These are phyloP conservation scores for Buphagus erythrorhynchus DNA, from an alignment of 2,797 vertebrate species.

Conservation along the genomic window DNA sequence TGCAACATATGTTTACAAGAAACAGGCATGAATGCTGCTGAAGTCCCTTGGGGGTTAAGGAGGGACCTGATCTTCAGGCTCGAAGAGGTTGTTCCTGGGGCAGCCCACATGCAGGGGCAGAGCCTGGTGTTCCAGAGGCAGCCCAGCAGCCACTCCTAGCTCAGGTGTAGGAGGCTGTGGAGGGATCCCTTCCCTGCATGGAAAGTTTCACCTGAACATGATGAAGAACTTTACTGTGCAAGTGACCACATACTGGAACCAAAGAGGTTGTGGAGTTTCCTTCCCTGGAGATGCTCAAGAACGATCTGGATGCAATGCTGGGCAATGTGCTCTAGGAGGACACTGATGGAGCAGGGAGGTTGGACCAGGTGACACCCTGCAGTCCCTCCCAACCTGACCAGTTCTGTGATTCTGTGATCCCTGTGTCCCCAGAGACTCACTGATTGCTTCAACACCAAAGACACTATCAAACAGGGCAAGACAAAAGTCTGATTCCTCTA, in stretches of 20 bases:
- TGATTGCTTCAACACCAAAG: not conserved
- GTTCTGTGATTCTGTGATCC: not conserved
- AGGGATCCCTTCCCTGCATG: not conserved
- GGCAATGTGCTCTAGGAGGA: not conserved
- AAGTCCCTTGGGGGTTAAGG: not conserved
- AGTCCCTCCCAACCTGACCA: not conserved
- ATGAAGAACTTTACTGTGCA: not conserved
- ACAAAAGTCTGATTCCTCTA: not conserved
- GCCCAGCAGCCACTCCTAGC: not conserved
- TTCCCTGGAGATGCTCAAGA: not conserved
- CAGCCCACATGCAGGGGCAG: not conserved
- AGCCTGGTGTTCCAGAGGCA: not conserved
- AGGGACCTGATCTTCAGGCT: not conserved
- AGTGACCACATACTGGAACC: not conserved
- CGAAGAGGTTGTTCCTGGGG: not conserved
- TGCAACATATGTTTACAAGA: slow-evolving; percentile 36
- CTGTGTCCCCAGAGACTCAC: not conserved
- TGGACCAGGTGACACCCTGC: not conserved
- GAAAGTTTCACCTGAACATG: not conserved
- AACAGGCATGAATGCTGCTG: slow-evolving; percentile 8
- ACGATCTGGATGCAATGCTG: not conserved
- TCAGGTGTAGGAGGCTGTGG: not conserved
- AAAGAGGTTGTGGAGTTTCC: not conserved
- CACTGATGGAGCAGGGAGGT: not conserved
- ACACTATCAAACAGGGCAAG: not conserved